Conservation (phyloP, 2,797 vertebrate genomes). For the Catostomus latipinnis region DNA sequence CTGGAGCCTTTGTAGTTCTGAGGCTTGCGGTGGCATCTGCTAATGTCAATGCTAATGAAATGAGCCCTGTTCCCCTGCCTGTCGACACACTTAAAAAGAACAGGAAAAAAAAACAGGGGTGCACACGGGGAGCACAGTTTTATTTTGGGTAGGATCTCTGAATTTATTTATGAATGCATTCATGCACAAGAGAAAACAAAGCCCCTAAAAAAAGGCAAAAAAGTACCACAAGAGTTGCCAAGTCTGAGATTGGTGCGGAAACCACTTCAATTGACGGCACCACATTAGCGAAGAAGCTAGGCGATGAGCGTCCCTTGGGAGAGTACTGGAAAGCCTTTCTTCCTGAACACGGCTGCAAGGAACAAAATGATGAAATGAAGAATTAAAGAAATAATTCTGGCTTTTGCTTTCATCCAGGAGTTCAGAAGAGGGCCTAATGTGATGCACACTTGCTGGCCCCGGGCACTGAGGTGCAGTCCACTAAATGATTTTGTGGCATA, state of each 20-base stretch:
- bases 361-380: conserved; percentile 42
- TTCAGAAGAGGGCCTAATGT: conserved; percentile 12
- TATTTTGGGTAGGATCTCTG: conserved; percentile 40
- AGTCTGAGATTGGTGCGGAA: conserved; percentile 54
- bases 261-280: conserved; percentile 58
- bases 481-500: conserved; percentile 37
- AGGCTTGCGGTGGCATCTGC: conserved; percentile 73
- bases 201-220: conserved; percentile 50
- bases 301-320: conserved; percentile 59
- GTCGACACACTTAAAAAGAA: conserved; percentile 66
- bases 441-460: conserved; percentile 26
- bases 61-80: conserved; percentile 59
- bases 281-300: conserved; percentile 58
- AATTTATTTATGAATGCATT: conserved; percentile 67
- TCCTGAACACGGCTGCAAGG: conserved; percentile 35
- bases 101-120: conserved; percentile 43
- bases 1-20: conserved; percentile 75
- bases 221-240: conserved; percentile 52
- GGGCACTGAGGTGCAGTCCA: conserved; percentile 18
- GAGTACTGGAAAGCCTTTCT: conserved; percentile 59
- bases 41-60: conserved; percentile 80
- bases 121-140: conserved; percentile 42
- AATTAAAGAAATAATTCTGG: conserved; percentile 44
- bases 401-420: conserved; percentile 38
- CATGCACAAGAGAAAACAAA: conserved; percentile 63